These are phyloP conservation scores for Penaeus monodon DNA, from an alignment of 2,888 invertebrate species.

Conservation along the genomic window DNA sequence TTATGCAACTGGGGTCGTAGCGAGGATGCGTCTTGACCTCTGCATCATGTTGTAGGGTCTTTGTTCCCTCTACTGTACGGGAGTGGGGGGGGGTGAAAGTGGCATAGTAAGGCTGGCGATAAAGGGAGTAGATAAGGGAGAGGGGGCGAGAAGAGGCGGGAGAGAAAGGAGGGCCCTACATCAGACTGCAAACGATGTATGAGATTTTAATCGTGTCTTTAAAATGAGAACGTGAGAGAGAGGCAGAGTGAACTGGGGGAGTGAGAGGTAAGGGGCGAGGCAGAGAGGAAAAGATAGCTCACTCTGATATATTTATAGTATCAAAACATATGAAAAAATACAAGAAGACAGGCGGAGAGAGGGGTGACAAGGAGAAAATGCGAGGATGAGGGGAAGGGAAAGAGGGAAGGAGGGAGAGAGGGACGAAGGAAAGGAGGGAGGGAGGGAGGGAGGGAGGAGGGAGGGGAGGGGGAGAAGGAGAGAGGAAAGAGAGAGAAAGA, in stretches of 20 bases:
- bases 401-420: background rate
- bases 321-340: background rate
- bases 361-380: background rate
- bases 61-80: too few relatives aligned
- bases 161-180: background rate
- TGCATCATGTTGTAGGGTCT: too few relatives aligned
- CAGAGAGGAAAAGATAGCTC: background rate
- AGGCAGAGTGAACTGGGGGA: conserved; percentile 1
- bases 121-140: background rate
- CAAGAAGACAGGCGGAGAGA: background rate
- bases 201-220: too few relatives aligned
- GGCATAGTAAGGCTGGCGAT: background rate
- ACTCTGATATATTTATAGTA: background rate
- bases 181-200: too few relatives aligned
- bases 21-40: too few relatives aligned
- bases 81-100: background rate
- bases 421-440: background rate
- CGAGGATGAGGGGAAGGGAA: background rate
- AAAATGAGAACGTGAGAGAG: conserved; percentile 5
- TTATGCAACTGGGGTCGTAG: too few relatives aligned
- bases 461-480: background rate
- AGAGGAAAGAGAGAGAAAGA: background rate
- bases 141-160: background rate
- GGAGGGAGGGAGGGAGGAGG: background rate
- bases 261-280: background rate